phyloP scores from a whole-genome alignment of 2,888 invertebrate species.

The Scaptomyza cyrtandrae region DNA sequence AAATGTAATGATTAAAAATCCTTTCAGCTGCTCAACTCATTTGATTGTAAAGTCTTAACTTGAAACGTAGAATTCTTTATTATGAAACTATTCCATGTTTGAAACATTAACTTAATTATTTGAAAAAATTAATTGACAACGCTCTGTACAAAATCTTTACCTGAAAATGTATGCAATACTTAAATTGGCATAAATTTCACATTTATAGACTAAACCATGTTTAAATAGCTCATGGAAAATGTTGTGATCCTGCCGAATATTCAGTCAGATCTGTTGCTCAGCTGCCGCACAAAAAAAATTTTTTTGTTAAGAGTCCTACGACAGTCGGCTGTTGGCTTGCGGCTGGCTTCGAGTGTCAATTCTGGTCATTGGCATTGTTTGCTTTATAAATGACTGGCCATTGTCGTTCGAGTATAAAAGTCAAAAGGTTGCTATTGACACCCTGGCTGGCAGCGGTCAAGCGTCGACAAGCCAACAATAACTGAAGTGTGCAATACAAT shows the following conservation, averaged over 20 bases:
- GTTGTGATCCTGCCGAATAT: slow-evolving; percentile 25
- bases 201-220: slow-evolving; percentile 56
- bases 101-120: too few relatives aligned
- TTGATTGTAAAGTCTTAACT: too few relatives aligned
- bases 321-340: neutral
- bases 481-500: slow-evolving; percentile 55
- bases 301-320: slow-evolving; percentile 51
- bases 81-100: too few relatives aligned
- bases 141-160: too few relatives aligned
- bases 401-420: slow-evolving; percentile 73
- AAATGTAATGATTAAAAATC: too few relatives aligned
- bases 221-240: slow-evolving; percentile 42
- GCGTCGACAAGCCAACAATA: slow-evolving; percentile 57
- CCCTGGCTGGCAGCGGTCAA: slow-evolving; percentile 66
- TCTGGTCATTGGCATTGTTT: slow-evolving; percentile 64
- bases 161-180: neutral
- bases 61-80: too few relatives aligned
- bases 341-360: slow-evolving; percentile 52
- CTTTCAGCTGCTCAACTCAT: too few relatives aligned
- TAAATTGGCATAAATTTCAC: slow-evolving; percentile 47
- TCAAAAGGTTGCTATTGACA: slow-evolving; percentile 76
- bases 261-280: slow-evolving; percentile 45
- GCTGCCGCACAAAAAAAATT: slow-evolving; percentile 56
- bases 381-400: slow-evolving; percentile 72
- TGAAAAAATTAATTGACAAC: too few relatives aligned